Evolutionary conservation across 2,797 vertebrate genomes (phyloP), one percentile per base, ranked within the genome.

Genomic region (Oreonectes daqikongensis): DNA sequence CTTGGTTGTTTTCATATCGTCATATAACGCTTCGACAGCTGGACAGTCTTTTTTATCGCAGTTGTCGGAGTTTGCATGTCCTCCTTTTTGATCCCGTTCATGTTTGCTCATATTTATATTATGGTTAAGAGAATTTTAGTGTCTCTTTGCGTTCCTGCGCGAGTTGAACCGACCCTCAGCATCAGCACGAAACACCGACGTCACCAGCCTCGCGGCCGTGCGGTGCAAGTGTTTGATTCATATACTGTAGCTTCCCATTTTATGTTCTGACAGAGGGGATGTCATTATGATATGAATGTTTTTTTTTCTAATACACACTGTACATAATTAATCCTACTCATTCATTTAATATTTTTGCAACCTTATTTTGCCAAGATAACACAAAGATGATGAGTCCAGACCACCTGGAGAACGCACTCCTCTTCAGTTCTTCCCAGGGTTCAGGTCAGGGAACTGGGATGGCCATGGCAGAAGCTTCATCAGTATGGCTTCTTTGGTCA

Each of bases 1-100:
- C 59, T 85, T 85, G 8, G 30, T 26, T 8, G 88, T 84, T 86
- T 92, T 92, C 18, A 91, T 80, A 78, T 60, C 89, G 10, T 93
- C 90, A 79, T 89, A 92, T 30, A 86, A 83, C 0, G 79, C 84
- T 80, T 93, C 93, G 14, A 90, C 87, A 5, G 85, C 91, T 2
- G 81, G 79, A 89, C 91, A 92, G 84, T 93, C 91, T 7, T 68
- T 81, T 2, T 92, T 91, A 17, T 0, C 77, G 2, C 85, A 76
- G 4, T 55, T 69, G 3, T 26, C 24, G 1, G 44, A 40, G 75
- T 50, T 69, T 59, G 66, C 5, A 17, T 40, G 28, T 63, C 11
- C 53, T 2, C 35, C 2, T 0, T 35, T 4, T 0, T 78, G 73
- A 0, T 30, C 52, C 0, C 64, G 35, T 17, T 89, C 86, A 0